Percentiles rank a stretch among this genome's conserved stretches.
These are phyloP conservation scores for Gila orcuttii DNA, from an alignment of 2,113 vertebrate species.

Conservation along the genomic window DNA sequence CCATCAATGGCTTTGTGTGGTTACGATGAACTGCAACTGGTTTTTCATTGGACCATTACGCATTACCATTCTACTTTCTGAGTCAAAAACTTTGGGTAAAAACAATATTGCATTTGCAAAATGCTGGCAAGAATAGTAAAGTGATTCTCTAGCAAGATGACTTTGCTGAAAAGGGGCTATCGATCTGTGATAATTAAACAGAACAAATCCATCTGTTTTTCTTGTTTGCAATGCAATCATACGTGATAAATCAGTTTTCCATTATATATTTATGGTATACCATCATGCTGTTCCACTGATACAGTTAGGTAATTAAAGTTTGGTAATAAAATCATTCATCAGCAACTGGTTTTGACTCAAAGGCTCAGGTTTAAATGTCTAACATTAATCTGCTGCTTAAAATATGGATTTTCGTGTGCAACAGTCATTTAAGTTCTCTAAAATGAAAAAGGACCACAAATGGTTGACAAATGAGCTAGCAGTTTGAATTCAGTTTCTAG, in stretches of 20 bases:
- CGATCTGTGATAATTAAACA: background rate
- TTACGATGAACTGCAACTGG: background rate
- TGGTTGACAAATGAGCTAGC: constrained; percentile 24
- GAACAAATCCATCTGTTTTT: background rate
- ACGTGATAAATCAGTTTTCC: constrained; percentile 1
- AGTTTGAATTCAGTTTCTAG: constrained; percentile 8
- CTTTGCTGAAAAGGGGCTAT: background rate
- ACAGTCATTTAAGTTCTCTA: constrained; percentile 1
- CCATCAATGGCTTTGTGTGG: background rate
- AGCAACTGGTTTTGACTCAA: constrained; percentile 9
- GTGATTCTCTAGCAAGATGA: background rate
- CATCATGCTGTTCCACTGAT: background rate
- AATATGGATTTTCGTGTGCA: background rate
- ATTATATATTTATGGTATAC: constrained; percentile 20
- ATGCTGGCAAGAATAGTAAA: background rate
- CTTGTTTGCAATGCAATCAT: background rate
- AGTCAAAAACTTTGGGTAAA: background rate
- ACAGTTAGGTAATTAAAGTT: constrained; percentile 18
- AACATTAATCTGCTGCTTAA: background rate
- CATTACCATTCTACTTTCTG: background rate
- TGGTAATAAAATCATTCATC: constrained; percentile 20
- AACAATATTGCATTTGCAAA: background rate
- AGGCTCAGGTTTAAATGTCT: background rate
- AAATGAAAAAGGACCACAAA: background rate
- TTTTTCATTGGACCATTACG: background rate